Evolutionary conservation across 2,888 invertebrate genomes (phyloP).

Genomic region (Lumbricus terrestris): DNA sequence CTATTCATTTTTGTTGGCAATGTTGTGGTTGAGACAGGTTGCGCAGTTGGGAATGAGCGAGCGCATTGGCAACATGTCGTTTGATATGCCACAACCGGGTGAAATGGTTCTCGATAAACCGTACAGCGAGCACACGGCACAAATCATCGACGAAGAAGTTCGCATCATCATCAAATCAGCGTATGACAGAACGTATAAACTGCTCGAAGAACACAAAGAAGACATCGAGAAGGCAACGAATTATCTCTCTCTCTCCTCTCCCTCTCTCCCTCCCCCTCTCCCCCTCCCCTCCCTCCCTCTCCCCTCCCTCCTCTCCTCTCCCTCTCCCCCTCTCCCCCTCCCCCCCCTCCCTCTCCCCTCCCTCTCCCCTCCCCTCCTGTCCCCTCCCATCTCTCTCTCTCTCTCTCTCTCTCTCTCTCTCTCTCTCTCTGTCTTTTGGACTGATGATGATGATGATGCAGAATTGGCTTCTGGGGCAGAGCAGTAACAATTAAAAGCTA

Average conservation of each 20-base stretch:
- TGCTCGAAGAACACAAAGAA: conserved; percentile 77
- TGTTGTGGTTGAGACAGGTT: conserved; percentile 63
- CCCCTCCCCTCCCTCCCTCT: too few species aligned
- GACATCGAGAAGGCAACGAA: conserved; percentile 75
- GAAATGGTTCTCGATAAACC: conserved; percentile 93
- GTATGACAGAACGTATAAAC: conserved; percentile 74
- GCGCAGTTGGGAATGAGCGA: conserved; percentile 97
- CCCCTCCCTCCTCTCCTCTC: too few species aligned
- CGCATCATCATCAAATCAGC: conserved; percentile 74
- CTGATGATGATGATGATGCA: too few species aligned
- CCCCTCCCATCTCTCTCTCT: too few species aligned
- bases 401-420: too few species aligned
- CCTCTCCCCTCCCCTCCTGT: too few species aligned
- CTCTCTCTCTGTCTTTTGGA: too few species aligned
- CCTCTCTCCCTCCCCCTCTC: too few species aligned
- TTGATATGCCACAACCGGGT: conserved; percentile 88
- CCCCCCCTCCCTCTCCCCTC: too few species aligned
- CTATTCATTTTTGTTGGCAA: too few species aligned
- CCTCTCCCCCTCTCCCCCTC: too few species aligned
- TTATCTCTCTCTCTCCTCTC: not conserved
- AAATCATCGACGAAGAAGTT: conserved; percentile 84
- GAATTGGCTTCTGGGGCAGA: too few species aligned
- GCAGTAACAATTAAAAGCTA: not conserved
- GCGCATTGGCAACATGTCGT: conserved; percentile 93
- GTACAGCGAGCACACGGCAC: conserved; percentile 89